A percentile compares a stretch with the other conserved stretches of the same genome.
phyloP scores from a whole-genome alignment of 2,888 invertebrate genomes.

The Endomychus coccineus region DNA sequence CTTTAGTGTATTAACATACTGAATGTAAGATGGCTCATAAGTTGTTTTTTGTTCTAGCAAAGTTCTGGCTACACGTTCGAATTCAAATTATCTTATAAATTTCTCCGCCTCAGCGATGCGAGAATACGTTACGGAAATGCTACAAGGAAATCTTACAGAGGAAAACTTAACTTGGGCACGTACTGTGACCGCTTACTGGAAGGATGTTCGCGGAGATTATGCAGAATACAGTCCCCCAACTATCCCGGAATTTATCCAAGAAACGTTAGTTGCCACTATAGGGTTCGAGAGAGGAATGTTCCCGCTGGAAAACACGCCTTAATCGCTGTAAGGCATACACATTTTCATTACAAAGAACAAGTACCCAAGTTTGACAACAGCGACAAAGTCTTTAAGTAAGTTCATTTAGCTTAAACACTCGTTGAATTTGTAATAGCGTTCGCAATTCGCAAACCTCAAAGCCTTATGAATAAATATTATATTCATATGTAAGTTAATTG shows the following conservation, averaged over 20 bases:
- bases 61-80: slow-evolving; percentile 74
- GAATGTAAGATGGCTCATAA: too few relatives aligned
- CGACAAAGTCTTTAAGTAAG: slow-evolving; percentile 66
- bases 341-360: slow-evolving; percentile 73
- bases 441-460: too few relatives aligned
- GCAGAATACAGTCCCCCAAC: slow-evolving; percentile 79
- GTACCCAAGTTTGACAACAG: slow-evolving; percentile 68
- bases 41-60: slow-evolving; percentile 41
- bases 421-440: not conserved
- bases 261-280: slow-evolving; percentile 59
- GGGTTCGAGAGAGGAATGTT: slow-evolving; percentile 42
- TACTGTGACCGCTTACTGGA: slow-evolving; percentile 76
- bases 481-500: too few relatives aligned
- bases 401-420: slow-evolving; percentile 19
- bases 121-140: slow-evolving; percentile 70
- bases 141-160: slow-evolving; percentile 65
- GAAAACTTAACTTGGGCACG: slow-evolving; percentile 65
- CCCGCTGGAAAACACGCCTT: slow-evolving; percentile 68
- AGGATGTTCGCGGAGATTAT: slow-evolving; percentile 59
- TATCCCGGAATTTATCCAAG: slow-evolving; percentile 85
- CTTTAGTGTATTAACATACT: too few relatives aligned
- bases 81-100: slow-evolving; percentile 79
- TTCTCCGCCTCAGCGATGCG: slow-evolving; percentile 67
- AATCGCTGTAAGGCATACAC: slow-evolving; percentile 67
- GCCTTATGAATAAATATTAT: too few relatives aligned